Evolutionary conservation across 2,113 vertebrate genomes (phyloP).

Genomic region (Pseudorasbora parva): DNA sequence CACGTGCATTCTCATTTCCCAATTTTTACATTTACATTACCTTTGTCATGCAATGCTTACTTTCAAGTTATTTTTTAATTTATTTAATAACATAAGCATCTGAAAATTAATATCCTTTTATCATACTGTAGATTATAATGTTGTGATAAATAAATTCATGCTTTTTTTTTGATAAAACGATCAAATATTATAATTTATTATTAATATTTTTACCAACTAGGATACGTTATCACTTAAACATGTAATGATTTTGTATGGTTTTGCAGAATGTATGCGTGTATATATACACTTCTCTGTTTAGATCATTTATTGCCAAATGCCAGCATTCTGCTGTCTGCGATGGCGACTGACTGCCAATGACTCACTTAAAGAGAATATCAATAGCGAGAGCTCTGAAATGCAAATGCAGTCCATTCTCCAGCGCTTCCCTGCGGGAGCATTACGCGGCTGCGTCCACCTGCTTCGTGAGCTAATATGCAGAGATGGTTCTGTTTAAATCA

Average conservation of each 20-base stretch:
- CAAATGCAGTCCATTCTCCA: background rate
- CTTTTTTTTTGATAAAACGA: too few relatives aligned
- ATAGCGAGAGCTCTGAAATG: constrained; percentile 24
- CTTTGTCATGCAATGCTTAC: background rate
- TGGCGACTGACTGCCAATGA: constrained; percentile 23
- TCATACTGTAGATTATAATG: background rate
- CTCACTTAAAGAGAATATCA: background rate
- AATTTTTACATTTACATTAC: background rate
- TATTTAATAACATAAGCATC: too few relatives aligned
- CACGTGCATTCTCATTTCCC: background rate
- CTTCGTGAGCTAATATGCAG: constrained; percentile 28
- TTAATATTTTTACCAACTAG: background rate
- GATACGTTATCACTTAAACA: background rate
- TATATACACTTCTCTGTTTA: background rate
- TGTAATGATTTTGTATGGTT: background rate
- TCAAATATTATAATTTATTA: too few relatives aligned
- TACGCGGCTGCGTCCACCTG: constrained; percentile 4
- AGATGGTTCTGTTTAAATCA: constrained; percentile 16
- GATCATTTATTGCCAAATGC: background rate
- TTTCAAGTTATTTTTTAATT: background rate
- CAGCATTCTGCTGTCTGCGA: background rate
- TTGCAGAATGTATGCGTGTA: background rate
- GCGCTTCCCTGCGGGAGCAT: background rate
- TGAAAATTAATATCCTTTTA: background rate
- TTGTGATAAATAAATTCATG: background rate